Conservation (phyloP, 2,797 vertebrate genomes). For the Gephyroberyx darwinii region DNA sequence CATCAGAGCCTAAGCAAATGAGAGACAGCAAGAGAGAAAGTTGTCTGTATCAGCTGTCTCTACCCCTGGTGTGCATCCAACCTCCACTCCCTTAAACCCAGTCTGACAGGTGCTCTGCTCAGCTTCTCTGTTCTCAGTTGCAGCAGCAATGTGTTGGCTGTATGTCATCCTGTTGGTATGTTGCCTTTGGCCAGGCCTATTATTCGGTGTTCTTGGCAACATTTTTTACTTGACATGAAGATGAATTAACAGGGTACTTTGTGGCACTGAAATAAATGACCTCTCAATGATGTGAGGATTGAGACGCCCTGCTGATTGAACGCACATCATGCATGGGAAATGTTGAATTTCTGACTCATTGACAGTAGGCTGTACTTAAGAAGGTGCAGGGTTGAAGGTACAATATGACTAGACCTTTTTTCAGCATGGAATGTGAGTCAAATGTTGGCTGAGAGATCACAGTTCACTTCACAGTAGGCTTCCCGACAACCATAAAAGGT, state of each 20-base stretch:
- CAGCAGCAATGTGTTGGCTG: conserved; percentile 24
- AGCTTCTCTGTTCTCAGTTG: conserved; percentile 54
- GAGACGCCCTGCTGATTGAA: background rate
- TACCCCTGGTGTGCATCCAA: conserved; percentile 66
- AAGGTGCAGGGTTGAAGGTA: background rate
- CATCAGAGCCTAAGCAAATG: conserved; percentile 73
- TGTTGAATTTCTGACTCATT: background rate
- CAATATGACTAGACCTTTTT: background rate
- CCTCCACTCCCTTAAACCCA: conserved; percentile 71
- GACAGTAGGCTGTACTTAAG: background rate
- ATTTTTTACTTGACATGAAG: background rate
- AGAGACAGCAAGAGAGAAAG: conserved; percentile 55
- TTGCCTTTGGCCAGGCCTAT: conserved; percentile 1
- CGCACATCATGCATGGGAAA: background rate
- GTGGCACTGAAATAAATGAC: background rate
- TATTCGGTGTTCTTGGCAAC: background rate
- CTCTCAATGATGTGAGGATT: background rate
- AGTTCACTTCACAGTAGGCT: conserved; percentile 35
- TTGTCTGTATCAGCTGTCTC: conserved; percentile 73
- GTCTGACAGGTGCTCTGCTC: conserved; percentile 72
- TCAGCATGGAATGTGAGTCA: conserved; percentile 3
- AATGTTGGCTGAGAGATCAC: conserved; percentile 31
- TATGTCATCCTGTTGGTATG: conserved; percentile 16
- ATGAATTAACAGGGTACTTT: background rate
- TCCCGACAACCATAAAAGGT: conserved; percentile 62